Conservation (phyloP, 2,113 vertebrate genomes). For the Melierax canorus region DNA sequence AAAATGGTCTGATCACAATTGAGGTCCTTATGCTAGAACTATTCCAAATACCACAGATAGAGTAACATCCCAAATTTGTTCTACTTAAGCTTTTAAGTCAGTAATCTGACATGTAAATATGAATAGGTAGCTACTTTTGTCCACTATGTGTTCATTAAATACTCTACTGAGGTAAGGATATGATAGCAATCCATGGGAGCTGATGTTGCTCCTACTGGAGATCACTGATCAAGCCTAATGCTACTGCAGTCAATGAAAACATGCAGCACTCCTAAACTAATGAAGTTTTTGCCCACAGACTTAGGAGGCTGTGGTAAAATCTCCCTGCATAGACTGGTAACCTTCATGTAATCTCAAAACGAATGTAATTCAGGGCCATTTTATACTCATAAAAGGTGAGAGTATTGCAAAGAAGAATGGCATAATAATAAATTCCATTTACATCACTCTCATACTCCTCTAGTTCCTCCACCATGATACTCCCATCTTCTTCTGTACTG, state of each 20-base stretch:
- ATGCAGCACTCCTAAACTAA: background rate
- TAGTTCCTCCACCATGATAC: accelerated
- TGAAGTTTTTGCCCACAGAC: background rate
- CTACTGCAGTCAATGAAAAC: background rate
- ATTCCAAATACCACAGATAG: background rate
- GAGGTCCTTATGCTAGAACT: background rate
- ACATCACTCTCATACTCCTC: background rate
- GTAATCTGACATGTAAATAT: background rate
- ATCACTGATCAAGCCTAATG: background rate
- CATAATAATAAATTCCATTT: background rate
- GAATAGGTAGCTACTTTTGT: background rate
- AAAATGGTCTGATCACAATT: background rate
- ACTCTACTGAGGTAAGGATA: background rate
- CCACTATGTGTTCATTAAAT: background rate
- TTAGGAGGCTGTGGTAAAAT: background rate
- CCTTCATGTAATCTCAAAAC: background rate
- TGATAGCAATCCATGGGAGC: background rate
- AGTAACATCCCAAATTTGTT: background rate
- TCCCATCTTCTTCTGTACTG: background rate
- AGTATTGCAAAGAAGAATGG: background rate
- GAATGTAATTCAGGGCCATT: background rate
- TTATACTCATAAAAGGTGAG: background rate
- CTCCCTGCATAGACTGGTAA: background rate
- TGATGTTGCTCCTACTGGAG: background rate
- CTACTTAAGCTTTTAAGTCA: background rate